Evolutionary conservation across 2,888 invertebrate genomes (phyloP).

Genomic region (Ditula angustiorana): DNA sequence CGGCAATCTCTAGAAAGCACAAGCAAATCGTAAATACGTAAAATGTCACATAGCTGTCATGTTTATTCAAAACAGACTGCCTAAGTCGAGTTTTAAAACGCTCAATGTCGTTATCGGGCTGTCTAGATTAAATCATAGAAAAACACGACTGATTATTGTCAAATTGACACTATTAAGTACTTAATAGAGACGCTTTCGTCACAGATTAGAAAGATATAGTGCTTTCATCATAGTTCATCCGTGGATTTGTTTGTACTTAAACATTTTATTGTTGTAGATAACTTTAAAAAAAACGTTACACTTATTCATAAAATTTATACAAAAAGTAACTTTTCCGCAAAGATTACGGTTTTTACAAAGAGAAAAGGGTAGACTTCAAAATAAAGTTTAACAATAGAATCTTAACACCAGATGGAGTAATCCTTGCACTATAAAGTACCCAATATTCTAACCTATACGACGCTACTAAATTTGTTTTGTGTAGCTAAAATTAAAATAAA

Average conservation of each 20-base stretch:
- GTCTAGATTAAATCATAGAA: neutral
- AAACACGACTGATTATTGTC: neutral
- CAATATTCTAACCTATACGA: constrained; percentile 39
- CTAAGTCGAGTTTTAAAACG: neutral
- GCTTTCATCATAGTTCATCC: too few species aligned
- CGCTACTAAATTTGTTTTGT: constrained; percentile 18
- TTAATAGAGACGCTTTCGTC: constrained; percentile 9
- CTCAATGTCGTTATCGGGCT: neutral
- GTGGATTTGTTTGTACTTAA: too few species aligned
- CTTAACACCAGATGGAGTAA: neutral
- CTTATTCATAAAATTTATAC: too few species aligned
- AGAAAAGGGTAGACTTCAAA: too few species aligned
- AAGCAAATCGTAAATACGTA: neutral
- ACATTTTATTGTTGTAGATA: too few species aligned
- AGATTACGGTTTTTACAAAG: too few species aligned
- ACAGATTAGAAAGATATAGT: too few species aligned
- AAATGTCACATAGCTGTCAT: constrained; percentile 11
- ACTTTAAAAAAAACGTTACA: too few species aligned
- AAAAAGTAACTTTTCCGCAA: too few species aligned
- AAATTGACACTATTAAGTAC: neutral
- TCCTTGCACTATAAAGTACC: constrained; percentile 20
- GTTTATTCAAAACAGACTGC: constrained; percentile 17
- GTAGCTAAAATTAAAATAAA: constrained; percentile 31
- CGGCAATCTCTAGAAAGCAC: constrained; percentile 19
- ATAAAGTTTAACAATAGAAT: neutral